These are phyloP conservation scores for Keiferia lycopersicella DNA, from an alignment of 2,888 invertebrate species.

Conservation along the genomic window DNA sequence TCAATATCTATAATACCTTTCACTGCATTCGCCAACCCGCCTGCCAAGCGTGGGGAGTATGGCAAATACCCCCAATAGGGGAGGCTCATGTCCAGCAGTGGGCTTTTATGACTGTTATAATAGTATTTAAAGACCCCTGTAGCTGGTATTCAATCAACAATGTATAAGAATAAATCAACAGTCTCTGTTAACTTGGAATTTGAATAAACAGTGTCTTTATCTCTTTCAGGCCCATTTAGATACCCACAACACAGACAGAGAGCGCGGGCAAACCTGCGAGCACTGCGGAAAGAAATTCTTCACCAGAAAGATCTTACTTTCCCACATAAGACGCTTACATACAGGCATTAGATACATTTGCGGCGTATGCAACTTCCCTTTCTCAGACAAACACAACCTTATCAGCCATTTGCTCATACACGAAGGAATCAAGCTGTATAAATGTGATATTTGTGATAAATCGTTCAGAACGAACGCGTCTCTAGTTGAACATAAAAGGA, in stretches of 20 bases:
- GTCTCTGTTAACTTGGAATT: neutral
- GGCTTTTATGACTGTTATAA: too few species aligned
- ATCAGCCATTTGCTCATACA: slow-evolving; percentile 66
- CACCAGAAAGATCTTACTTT: slow-evolving; percentile 55
- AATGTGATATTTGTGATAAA: slow-evolving; percentile 69
- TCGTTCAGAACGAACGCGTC: slow-evolving; percentile 57
- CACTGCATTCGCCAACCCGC: too few species aligned
- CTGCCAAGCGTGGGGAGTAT: too few species aligned
- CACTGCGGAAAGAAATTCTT: slow-evolving; percentile 73
- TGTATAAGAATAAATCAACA: neutral
- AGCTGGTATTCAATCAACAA: too few species aligned
- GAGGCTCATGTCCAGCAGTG: too few species aligned
- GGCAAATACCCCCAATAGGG: too few species aligned
- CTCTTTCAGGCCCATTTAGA: slow-evolving; percentile 62
- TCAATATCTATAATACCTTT: too few species aligned
- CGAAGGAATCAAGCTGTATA: slow-evolving; percentile 62
- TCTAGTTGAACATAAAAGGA: slow-evolving; percentile 64
- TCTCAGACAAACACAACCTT: slow-evolving; percentile 68
- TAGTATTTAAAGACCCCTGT: too few species aligned
- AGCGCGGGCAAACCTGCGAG: slow-evolving; percentile 61
- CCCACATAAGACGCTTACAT: slow-evolving; percentile 60
- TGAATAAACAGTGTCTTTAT: neutral
- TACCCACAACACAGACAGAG: slow-evolving; percentile 66
- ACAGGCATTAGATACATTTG: slow-evolving; percentile 65
- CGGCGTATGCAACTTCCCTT: slow-evolving; percentile 63